Conservation (phyloP, 2,113 vertebrate species). For the Onychostoma macrolepis region DNA sequence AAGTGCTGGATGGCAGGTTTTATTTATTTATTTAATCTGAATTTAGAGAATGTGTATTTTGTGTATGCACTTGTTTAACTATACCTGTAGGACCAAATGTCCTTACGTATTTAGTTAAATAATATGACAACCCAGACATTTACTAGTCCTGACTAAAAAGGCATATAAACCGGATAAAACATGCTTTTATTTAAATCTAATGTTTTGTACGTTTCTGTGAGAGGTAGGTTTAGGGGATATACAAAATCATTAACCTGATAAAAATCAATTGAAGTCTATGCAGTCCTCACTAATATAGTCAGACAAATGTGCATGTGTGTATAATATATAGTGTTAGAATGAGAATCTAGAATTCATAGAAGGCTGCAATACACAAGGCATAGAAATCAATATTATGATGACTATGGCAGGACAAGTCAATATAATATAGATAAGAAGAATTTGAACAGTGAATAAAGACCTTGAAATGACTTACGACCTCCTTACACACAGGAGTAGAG, state of each 20-base stretch:
- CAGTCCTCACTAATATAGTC: too few relatives aligned
- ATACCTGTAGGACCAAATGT: background rate
- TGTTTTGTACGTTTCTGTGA: background rate
- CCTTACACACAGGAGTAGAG: too few relatives aligned
- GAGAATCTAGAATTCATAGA: background rate
- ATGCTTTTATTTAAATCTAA: background rate
- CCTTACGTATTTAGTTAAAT: background rate
- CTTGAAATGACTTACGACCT: background rate
- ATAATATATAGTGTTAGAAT: too few relatives aligned
- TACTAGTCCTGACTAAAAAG: background rate
- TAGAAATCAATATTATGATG: background rate
- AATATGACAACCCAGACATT: background rate
- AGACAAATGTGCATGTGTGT: too few relatives aligned
- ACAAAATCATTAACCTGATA: background rate
- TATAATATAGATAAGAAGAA: background rate
- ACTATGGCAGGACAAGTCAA: background rate
- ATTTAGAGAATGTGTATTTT: background rate
- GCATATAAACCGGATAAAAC: too few relatives aligned
- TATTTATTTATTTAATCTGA: background rate
- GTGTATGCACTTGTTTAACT: too few relatives aligned
- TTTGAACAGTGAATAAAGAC: background rate
- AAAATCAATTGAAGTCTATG: background rate
- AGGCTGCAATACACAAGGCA: background rate
- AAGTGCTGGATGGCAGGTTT: background rate
- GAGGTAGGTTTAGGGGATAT: too few relatives aligned